Base-by-base conservation (phyloP, 35 echinoderm and acorn worm species). In the Apostichopus japonicus region DNA sequence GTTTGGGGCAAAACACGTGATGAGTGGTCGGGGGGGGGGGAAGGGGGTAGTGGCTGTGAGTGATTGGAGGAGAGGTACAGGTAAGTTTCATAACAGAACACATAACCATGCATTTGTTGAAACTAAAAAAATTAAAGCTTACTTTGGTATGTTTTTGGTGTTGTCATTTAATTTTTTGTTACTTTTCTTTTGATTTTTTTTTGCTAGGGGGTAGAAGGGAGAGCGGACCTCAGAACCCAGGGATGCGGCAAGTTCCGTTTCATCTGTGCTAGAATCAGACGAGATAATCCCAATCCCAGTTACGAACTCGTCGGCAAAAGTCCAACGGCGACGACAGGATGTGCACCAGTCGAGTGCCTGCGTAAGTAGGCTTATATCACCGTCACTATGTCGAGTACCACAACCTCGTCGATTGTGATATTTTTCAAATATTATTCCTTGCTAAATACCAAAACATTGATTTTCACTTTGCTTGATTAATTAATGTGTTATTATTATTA, bases 281-380 rank as follows among this genome's bases (percentile, higher is more conserved):
- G 17, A 72, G 63, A 89, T n/a, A 71, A 17, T 24, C 86, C 86
- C 4, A 33, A 89, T 52, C 86, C 86, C 63, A 72, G 63, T 63
- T 89, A 89, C 44, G 44, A 89, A 65, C 33, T 89, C 6, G 10
- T 89, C 16, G 86, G 86, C 86, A 89, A 89, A 54, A 56, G 53
- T 25, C 86, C 86, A 13, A 15, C 86, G 5, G 62, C 23, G 5
- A 89, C 56, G 14, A 89, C 86, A 14, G 86, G 86, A 65, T 89
- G 86, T 51, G 86, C 86, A 27, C 86, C 86, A 8, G 86, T 89
- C 5, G 86, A 89, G 10, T 89, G 86, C 53, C 63, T 65, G 62
- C 86, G 86, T 89, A 51, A 89, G 86, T 89, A 44, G 8, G 6
- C 78, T 13, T n/a, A 44, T 44, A 44, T 44, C 33, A 44, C 33